These are phyloP conservation scores for Elysia chlorotica DNA, from an alignment of 1,140 invertebrate genomes.

Conservation along the genomic window DNA sequence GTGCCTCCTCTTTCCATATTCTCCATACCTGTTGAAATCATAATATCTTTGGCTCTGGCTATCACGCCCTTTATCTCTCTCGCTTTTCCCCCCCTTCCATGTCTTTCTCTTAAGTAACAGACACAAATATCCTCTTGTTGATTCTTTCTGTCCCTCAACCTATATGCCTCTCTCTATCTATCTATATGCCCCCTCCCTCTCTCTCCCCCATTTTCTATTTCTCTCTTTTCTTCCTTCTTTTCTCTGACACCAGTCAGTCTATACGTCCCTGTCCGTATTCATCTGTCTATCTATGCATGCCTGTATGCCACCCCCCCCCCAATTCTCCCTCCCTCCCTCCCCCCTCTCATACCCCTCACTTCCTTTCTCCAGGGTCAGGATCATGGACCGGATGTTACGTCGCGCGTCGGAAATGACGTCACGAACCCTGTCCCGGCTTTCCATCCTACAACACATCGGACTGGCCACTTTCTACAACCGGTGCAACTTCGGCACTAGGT, in stretches of 20 bases:
- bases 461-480: slow-evolving; percentile 7
- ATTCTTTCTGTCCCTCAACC: too few species aligned
- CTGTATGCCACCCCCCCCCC: background rate
- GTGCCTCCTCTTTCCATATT: too few species aligned
- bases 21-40: background rate
- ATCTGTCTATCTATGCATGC: background rate
- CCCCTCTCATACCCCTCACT: background rate
- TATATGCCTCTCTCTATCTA: too few species aligned
- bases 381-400: background rate
- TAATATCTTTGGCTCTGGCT: background rate
- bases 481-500: slow-evolving; percentile 9
- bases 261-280: background rate
- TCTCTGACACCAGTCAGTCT: background rate
- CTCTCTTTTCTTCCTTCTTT: background rate
- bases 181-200: background rate
- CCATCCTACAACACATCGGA: background rate
- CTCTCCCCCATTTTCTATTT: background rate
- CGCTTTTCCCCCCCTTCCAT: background rate
- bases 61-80: background rate
- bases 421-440: background rate
- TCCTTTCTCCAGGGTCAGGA: too few species aligned
- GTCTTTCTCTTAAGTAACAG: too few species aligned
- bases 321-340: background rate
- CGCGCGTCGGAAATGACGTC: background rate
- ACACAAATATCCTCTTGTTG: too few species aligned